Conservation (phyloP, 1,140 invertebrate genomes). For the Triops cancriformis region DNA sequence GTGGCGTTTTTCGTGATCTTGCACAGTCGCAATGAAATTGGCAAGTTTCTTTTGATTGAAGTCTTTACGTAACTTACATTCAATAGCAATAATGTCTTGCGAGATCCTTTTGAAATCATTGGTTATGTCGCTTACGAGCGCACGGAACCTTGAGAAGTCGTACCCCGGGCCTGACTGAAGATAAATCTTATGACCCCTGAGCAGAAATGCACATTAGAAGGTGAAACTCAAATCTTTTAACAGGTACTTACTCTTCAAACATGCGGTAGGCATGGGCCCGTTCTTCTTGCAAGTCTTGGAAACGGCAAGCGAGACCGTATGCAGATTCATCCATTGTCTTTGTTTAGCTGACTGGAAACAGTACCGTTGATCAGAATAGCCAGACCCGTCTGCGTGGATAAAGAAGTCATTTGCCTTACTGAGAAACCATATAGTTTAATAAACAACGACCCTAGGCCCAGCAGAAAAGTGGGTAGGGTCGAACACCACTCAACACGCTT, state of each 20-base stretch:
- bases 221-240: background rate
- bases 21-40: conserved; percentile 15
- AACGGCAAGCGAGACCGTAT: conserved; percentile 14
- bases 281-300: conserved; percentile 26
- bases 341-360: background rate
- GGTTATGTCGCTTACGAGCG: conserved; percentile 25
- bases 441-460: background rate
- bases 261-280: conserved; percentile 23
- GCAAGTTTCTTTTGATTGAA: conserved; percentile 19
- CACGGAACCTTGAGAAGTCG: conserved; percentile 27
- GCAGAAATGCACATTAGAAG: background rate
- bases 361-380: background rate
- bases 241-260: conserved; percentile 24
- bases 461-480: background rate
- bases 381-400: background rate
- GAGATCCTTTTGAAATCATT: conserved; percentile 29
- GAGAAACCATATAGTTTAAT: background rate
- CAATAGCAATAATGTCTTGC: conserved; percentile 27
- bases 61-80: conserved; percentile 22
- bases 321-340: conserved; percentile 2
- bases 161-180: conserved; percentile 23
- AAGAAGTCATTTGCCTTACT: background rate
- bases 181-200: conserved; percentile 29
- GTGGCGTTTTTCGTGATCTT: conserved; percentile 25
- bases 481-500: background rate